Evolutionary conservation across 2,888 invertebrate genomes (phyloP).

Genomic region (Drosophila cracens): DNA sequence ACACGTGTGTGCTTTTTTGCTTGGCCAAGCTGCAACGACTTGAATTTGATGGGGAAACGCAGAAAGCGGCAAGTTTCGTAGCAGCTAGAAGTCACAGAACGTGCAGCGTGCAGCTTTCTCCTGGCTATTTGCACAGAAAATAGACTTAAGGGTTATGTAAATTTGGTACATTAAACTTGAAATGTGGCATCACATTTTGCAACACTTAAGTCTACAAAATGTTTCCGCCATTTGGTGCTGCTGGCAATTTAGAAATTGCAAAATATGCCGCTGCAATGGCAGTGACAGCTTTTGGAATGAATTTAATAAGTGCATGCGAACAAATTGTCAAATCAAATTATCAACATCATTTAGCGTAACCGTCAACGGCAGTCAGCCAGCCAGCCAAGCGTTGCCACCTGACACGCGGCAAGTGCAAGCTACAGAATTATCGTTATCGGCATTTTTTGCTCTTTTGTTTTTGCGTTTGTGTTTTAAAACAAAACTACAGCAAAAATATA

Average conservation of each 20-base stretch:
- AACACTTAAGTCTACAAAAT: slow-evolving; percentile 27
- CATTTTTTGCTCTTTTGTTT: not conserved
- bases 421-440: slow-evolving; percentile 31
- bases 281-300: slow-evolving; percentile 20
- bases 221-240: slow-evolving; percentile 46
- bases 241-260: slow-evolving; percentile 55
- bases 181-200: slow-evolving; percentile 53
- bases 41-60: slow-evolving; percentile 59
- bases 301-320: slow-evolving; percentile 69
- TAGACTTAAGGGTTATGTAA: slow-evolving; percentile 61
- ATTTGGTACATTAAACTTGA: slow-evolving; percentile 58
- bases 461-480: not conserved
- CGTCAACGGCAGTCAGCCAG: slow-evolving; percentile 38
- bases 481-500: not conserved
- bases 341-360: slow-evolving; percentile 65
- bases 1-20: slow-evolving; percentile 5
- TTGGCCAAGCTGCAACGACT: slow-evolving; percentile 17
- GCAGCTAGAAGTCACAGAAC: slow-evolving; percentile 66
- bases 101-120: slow-evolving; percentile 65
- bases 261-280: slow-evolving; percentile 42
- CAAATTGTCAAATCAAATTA: slow-evolving; percentile 80
- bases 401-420: slow-evolving; percentile 29
- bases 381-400: slow-evolving; percentile 54
- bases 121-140: slow-evolving; percentile 13
- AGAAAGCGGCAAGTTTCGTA: slow-evolving; percentile 71